Base-by-base conservation (phyloP, 2,888 invertebrate species). In the Acleris laterana region DNA sequence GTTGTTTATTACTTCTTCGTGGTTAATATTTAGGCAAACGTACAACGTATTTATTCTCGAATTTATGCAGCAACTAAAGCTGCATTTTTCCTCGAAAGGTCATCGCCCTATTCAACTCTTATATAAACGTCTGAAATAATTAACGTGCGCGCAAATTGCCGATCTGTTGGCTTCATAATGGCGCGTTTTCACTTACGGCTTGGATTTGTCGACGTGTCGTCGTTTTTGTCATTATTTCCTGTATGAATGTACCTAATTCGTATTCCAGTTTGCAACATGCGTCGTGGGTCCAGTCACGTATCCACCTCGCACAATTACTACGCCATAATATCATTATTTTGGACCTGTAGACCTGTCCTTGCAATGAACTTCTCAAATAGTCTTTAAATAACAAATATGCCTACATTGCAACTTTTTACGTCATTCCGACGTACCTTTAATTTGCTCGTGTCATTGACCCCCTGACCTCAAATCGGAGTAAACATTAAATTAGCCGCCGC, bases 381-480 rank as follows among this genome's bases (percentile, higher is more conserved):
- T 22, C 2, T 16, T 1, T 5, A 13, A 19, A 38, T n/a, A 55
- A 20, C 13, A 55, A 38, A 38, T 38, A 55, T 19, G 19, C 11
- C 11, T 1, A 19, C 20, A 20, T 42, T n/a, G 16, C 13, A 11
- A 7, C 44, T 44, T 25, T 46, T 46, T 5, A 17, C 20, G 32
- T 28, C 25, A 17, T 63, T 25, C 46, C 51, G 59, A 25, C 7
- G 52, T 32, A 32, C 32, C 32, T 22, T 51, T 56, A 46, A 38
- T 56, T 44, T 44, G 20, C 19, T 42, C 46, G 42, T 61, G 68
- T 64, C 64, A 57, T 68, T 68, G 68, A 64, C 63, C 68, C 25
- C 16, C 13, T 68, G 60, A 57, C 62, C 66, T 51, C 51, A 66
- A 66, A 66, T 61, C 60, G 28, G 50, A 51, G 61, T 55, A 42